Evolutionary conservation across 2,113 vertebrate species (phyloP).

Genomic region (Mormyrus iriodes): DNA sequence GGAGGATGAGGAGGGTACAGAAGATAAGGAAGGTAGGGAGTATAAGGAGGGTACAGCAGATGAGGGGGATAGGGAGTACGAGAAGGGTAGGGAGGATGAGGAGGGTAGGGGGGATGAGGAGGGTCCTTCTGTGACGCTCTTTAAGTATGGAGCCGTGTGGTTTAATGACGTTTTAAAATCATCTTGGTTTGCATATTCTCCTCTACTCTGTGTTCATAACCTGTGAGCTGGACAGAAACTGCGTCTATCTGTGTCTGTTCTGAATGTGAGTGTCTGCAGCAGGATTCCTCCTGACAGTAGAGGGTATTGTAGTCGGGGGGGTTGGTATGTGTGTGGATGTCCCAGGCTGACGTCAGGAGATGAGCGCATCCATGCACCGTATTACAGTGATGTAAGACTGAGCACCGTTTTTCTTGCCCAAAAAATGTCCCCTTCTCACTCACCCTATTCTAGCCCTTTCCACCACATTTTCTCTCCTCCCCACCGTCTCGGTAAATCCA

Average conservation of each 20-base stretch:
- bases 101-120: neutral
- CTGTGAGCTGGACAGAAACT: no score
- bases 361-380: neutral
- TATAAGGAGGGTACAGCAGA: neutral
- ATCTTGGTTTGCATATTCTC: no score
- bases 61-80: neutral
- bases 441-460: neutral
- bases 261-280: neutral
- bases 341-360: neutral
- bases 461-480: neutral
- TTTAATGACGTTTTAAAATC: no score
- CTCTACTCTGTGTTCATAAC: no score
- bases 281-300: neutral
- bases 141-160: no score
- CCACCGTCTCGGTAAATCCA: neutral
- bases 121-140: no score
- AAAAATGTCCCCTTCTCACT: neutral
- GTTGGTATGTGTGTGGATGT: neutral
- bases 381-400: neutral
- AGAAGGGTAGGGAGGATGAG: neutral
- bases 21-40: neutral
- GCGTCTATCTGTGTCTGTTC: no score
- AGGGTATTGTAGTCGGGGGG: neutral
- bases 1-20: neutral
- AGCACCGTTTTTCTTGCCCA: neutral